phyloP scores from a whole-genome alignment of 1,140 invertebrate genomes.

The Drosophila murphyi region DNA sequence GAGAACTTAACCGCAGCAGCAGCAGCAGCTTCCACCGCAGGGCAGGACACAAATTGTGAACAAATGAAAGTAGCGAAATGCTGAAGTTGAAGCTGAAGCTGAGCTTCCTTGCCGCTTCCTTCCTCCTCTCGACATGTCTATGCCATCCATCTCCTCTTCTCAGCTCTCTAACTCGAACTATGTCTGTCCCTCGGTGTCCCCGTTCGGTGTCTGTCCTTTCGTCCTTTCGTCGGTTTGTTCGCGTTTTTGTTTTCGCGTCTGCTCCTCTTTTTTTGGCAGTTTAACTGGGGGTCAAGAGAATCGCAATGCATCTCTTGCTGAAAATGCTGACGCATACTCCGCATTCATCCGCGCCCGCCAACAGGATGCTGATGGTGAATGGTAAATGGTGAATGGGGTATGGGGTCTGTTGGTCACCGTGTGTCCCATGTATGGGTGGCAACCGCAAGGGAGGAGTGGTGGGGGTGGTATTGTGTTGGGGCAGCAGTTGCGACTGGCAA shows the following conservation, averaged over 20 bases:
- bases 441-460: background rate
- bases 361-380: background rate
- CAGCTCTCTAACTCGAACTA: background rate
- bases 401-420: conserved; percentile 25
- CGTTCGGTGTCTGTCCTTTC: conserved; percentile 2
- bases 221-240: background rate
- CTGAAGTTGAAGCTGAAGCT: conserved; percentile 48
- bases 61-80: conserved; percentile 79
- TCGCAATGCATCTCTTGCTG: conserved; percentile 47
- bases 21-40: conserved; percentile 58
- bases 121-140: conserved; percentile 51
- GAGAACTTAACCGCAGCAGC: conserved; percentile 77
- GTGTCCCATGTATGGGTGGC: conserved; percentile 34
- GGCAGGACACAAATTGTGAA: conserved; percentile 78
- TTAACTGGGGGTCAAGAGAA: conserved; percentile 78
- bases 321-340: conserved; percentile 56
- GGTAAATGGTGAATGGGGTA: no score
- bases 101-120: background rate
- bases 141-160: background rate
- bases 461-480: conserved; percentile 16
- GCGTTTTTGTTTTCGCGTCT: conserved; percentile 29
- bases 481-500: conserved; percentile 22
- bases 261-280: conserved; percentile 65
- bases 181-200: conserved; percentile 4
- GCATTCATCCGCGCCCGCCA: background rate